A percentile compares a stretch with the other conserved stretches of the same genome.
These are phyloP conservation scores for Xiphophorus couchianus DNA, from an alignment of 2,113 vertebrate genomes.

Conservation along the genomic window DNA sequence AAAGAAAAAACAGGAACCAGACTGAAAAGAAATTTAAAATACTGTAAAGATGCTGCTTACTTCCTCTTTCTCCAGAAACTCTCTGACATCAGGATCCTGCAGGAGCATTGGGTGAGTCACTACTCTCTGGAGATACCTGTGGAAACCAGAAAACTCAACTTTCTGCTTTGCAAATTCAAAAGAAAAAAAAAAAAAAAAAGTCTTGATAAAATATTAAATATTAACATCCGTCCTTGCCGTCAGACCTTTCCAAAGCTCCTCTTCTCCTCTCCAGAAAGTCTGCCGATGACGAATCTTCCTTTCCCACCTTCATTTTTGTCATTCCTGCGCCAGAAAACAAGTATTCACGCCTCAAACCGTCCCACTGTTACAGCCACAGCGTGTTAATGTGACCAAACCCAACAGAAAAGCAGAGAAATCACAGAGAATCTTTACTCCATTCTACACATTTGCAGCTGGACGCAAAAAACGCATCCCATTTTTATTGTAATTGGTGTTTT, in stretches of 20 bases:
- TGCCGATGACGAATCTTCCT: conserved; percentile 94
- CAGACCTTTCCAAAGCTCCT: conserved; percentile 93
- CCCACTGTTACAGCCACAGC: too few species aligned
- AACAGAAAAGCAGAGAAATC: neutral
- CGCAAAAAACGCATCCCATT: too few species aligned
- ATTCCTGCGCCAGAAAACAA: conserved; percentile 83
- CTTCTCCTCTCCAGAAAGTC: conserved; percentile 96
- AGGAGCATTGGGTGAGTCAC: conserved; percentile 92
- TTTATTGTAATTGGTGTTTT: too few species aligned
- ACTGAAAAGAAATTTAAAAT: too few species aligned
- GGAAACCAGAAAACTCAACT: neutral
- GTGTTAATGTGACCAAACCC: neutral
- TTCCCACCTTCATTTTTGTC: conserved; percentile 99
- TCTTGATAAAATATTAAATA: neutral
- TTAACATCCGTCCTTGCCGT: too few species aligned
- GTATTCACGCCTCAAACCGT: neutral
- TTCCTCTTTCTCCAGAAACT: conserved; percentile 98
- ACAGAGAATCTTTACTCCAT: neutral
- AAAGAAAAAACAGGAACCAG: too few species aligned
- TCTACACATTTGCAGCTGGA: too few species aligned
- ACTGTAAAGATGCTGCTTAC: conserved; percentile 62
- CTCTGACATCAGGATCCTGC: conserved; percentile 94
- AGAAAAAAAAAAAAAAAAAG: neutral
- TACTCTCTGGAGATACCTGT: conserved; percentile 92
- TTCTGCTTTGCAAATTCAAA: neutral